Base-by-base conservation (phyloP, 2,113 vertebrate species). In the Mobula birostris region DNA sequence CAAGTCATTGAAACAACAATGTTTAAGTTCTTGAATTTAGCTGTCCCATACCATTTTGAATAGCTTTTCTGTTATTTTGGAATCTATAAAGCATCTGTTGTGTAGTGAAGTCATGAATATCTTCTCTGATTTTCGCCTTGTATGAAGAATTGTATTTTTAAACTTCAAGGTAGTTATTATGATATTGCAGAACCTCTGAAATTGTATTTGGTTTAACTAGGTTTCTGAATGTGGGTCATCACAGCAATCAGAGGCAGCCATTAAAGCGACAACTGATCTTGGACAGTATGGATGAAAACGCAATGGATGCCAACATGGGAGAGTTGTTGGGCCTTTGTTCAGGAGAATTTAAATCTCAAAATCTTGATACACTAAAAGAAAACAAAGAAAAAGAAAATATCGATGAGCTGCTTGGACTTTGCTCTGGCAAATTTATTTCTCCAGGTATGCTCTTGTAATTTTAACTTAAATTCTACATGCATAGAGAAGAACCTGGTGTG, bases 221-320 rank as follows among this genome's bases (percentile, higher is more conserved):
- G 58, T 98, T 97, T 95, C 95, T 98, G 96, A 98, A 98, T 0
- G 96, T 98, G 94, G 97, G 97, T 9, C 97, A 96, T 0, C 97
- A 97, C 36, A 96, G 96, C 94, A 97, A 95, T 95, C 97, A 96
- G 82, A 97, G 97, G 79, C 97, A 94, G 95, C 95, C 97, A 88
- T 97, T 98, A 95, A 98, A 99, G 95, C 97, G 97, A 2, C 97
- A 95, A 94, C 95, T 99, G 94, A 95, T 98, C 0, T 95, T 99
- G 94, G 98, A 98, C 79, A 99, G 97, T 94, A 97, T 99, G 97
- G 99, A 99, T 87, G 99, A 99, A 95, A 99, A 99, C 14, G 99
- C 99, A 0, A 99, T 99, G 99, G 98, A 99, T 11, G 98, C 98
- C 83, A 98, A 99, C 94, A 99, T 99, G 98, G 98, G 98, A 12